A percentile compares a stretch with the other conserved stretches of the same genome.
phyloP scores from a whole-genome alignment of 2,888 invertebrate species.

The Theretra japonica region DNA sequence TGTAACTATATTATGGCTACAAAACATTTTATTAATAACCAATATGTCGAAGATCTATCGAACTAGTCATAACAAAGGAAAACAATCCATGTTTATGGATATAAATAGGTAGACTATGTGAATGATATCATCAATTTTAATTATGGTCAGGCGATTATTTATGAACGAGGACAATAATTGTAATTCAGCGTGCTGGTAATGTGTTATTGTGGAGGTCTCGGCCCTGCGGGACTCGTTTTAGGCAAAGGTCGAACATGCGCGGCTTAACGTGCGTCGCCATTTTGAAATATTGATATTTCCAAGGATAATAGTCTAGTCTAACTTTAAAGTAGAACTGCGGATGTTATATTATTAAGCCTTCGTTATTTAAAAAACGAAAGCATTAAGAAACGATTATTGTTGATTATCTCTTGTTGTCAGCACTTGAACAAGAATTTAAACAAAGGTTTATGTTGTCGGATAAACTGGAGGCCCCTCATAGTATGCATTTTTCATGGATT shows the following conservation, averaged over 20 bases:
- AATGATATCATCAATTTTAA: conserved; percentile 29
- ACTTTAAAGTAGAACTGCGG: neutral
- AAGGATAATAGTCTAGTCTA: conserved; percentile 13
- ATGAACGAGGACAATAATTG: conserved; percentile 45
- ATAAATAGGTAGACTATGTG: neutral
- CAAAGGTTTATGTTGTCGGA: too few relatives aligned
- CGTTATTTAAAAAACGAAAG: neutral
- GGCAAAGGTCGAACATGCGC: conserved; percentile 30
- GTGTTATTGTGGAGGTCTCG: conserved; percentile 43
- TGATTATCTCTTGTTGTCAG: too few relatives aligned
- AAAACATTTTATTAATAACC: too few relatives aligned
- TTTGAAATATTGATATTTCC: conserved; percentile 14
- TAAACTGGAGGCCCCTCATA: too few relatives aligned
- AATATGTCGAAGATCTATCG: too few relatives aligned
- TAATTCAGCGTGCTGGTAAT: conserved; percentile 41
- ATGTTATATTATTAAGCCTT: neutral
- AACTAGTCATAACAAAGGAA: too few relatives aligned
- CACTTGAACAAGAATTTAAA: too few relatives aligned
- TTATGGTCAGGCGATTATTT: conserved; percentile 41
- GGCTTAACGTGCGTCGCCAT: conserved; percentile 9
- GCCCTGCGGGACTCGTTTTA: conserved; percentile 37
- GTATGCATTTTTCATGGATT: too few relatives aligned
- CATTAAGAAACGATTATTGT: too few relatives aligned
- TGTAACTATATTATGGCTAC: too few relatives aligned
- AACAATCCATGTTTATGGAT: too few relatives aligned